Base-by-base conservation (phyloP, 2,113 vertebrate genomes). In the Datnioides undecimradiatus region DNA sequence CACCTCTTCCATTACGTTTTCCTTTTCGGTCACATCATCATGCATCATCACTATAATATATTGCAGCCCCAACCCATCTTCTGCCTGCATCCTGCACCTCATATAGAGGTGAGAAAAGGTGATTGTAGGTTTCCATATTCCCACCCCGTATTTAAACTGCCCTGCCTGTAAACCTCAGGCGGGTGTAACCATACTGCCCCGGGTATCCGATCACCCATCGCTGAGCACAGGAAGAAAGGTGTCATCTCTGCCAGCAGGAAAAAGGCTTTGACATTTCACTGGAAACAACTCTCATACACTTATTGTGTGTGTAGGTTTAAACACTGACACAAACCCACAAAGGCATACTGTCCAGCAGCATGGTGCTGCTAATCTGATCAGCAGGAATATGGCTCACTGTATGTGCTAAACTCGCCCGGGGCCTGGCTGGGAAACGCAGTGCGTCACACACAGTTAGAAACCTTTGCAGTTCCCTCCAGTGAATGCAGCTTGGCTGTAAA, bases 281-380 rank as follows among this genome's bases (percentile, higher is more conserved):
- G 82, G 88, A 89, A 90, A 84, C 27, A 76, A 54, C 59, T 75
- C 71, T 62, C 46, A 45, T 17, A 29, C 34, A 8, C 43, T n/a
- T 48, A 36, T 16, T 45, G 14, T n/a, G 67, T 0, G 5, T 43
- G 31, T 2, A 9, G 49, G 6, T 5, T 48, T 8, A 49, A 23
- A 17, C 36, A 43, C 19, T n/a, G n/a, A 64, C 34, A 66, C 34
- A 59, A 6, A 5, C 33, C 33, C 51, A 80, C 33, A 45, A 36
- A 59, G 1, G 31, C 14, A 31, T 14, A 70, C 11, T 54, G 13
- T 25, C 29, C 46, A 63, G n/a, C 73, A 85, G 71, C 82, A 60
- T 76, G 82, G 49, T 77, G 19, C 62, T 86, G 59, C 76, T 90
- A 83, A 90, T 89, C 88, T 57, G 59, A 73, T 79, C 76, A 81